phyloP scores from a whole-genome alignment of 2,888 invertebrate species.

The Operophtera brumata region DNA sequence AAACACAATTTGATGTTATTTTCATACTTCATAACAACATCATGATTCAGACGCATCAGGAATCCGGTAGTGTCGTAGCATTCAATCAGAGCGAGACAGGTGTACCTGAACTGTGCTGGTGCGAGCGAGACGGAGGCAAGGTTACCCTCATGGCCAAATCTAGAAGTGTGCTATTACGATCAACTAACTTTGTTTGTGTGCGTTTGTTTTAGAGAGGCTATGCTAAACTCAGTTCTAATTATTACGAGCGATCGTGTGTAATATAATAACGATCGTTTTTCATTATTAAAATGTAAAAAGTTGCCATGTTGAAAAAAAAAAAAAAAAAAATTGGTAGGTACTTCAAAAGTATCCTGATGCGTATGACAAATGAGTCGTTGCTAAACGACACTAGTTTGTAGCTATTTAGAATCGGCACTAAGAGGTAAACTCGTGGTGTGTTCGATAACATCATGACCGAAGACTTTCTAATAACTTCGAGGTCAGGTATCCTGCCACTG shows the following conservation, averaged over 20 bases:
- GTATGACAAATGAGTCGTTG: too few species aligned
- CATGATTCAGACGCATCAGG: constrained; percentile 35
- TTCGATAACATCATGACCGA: constrained; percentile 14
- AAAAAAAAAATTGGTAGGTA: too few species aligned
- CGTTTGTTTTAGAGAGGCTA: constrained; percentile 20
- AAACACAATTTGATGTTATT: background rate
- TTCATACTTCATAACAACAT: constrained; percentile 3
- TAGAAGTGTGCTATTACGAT: constrained; percentile 43
- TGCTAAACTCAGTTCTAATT: background rate
- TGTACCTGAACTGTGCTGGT: constrained; percentile 29
- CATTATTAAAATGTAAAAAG: too few species aligned
- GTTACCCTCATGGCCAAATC: constrained; percentile 68
- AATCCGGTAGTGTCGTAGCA: constrained; percentile 70
- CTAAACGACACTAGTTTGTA: too few species aligned
- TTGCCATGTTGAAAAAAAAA: too few species aligned
- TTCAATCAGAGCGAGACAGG: constrained; percentile 51
- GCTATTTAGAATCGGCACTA: too few species aligned
- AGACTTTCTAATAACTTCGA: too few species aligned
- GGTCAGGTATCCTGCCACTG: too few species aligned
- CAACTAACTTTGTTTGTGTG: background rate
- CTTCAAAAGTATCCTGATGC: too few species aligned
- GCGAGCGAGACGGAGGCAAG: constrained; percentile 64
- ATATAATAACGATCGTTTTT: too few species aligned
- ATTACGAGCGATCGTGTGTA: too few species aligned
- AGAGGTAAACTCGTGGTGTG: background rate